Conservation (phyloP, 2,113 vertebrate genomes). For the Mus musculus region DNA sequence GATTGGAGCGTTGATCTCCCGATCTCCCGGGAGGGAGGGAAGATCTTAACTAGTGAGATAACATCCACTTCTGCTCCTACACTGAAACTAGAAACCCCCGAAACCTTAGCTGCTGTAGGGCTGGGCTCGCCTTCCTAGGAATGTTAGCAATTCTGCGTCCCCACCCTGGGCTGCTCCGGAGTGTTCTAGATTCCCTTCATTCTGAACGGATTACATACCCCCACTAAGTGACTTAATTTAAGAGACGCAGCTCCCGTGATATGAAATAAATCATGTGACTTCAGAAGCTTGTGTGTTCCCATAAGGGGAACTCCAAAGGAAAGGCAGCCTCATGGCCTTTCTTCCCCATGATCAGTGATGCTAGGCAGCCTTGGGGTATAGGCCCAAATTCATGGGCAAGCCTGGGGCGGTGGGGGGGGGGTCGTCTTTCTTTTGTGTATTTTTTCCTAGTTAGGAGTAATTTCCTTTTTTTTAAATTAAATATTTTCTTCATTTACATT, state of each 20-base stretch:
- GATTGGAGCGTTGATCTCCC: not conserved
- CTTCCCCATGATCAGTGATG: not conserved
- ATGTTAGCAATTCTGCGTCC: not conserved
- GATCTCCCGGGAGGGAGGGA: not conserved
- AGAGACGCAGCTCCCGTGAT: slow-evolving; percentile 13
- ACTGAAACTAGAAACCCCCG: not conserved
- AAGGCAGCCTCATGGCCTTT: not conserved
- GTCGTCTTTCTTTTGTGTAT: not conserved
- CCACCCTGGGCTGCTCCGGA: not conserved
- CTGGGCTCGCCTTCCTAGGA: not conserved
- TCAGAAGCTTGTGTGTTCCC: not conserved
- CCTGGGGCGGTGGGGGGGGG: not conserved
- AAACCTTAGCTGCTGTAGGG: not conserved
- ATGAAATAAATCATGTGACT: not conserved
- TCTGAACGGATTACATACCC: not conserved
- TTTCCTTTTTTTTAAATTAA: not conserved
- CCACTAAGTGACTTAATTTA: not conserved
- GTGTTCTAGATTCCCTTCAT: not conserved
- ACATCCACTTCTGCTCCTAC: not conserved
- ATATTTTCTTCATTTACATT: too few relatives aligned
- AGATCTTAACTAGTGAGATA: not conserved
- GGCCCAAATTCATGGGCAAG: not conserved
- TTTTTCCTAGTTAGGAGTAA: not conserved
- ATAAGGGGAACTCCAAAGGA: not conserved
- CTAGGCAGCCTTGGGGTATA: not conserved